Evolutionary conservation across 2,797 vertebrate species (phyloP).

Genomic region (Pangasius sanitwongsei): DNA sequence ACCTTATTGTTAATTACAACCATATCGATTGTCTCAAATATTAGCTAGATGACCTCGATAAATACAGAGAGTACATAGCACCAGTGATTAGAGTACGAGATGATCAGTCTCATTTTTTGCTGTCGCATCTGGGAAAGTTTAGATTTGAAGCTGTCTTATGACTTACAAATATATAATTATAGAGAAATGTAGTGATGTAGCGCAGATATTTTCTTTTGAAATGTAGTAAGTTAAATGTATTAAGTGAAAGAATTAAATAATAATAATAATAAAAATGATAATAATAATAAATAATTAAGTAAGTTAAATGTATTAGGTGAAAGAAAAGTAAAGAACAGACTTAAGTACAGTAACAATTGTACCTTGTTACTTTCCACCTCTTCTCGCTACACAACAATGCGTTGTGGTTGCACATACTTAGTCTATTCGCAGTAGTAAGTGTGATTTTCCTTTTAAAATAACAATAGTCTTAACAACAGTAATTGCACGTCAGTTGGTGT

Average conservation of each 20-base stretch:
- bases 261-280: not conserved
- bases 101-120: too few relatives aligned
- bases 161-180: too few relatives aligned
- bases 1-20: not conserved
- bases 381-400: not conserved
- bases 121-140: too few relatives aligned
- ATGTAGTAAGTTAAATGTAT: not conserved
- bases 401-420: not conserved
- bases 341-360: not conserved
- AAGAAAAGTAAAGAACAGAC: not conserved
- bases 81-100: too few relatives aligned
- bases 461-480: not conserved
- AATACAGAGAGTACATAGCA: too few relatives aligned
- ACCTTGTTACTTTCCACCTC: not conserved
- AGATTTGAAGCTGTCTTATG: too few relatives aligned
- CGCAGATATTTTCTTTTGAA: not conserved
- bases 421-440: not conserved
- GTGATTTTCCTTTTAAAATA: not conserved
- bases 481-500: not conserved
- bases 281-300: not conserved
- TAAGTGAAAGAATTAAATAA: not conserved
- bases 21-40: not conserved
- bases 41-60: not conserved
- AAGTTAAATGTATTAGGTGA: not conserved
- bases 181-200: not conserved